Conservation (phyloP, 2,113 vertebrate species). For the Typhlomys cinereus region DNA sequence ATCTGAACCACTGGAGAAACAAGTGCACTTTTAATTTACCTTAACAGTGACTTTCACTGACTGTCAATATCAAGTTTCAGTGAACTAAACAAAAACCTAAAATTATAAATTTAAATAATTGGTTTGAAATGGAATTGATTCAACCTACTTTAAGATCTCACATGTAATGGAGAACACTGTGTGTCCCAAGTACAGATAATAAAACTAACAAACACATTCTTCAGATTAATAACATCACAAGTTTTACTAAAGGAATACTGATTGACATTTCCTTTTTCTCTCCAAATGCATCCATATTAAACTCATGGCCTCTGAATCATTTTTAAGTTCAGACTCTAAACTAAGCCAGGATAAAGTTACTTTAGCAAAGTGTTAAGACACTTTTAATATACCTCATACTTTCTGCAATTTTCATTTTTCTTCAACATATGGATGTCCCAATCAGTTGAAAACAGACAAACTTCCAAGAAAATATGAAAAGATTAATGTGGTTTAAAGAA, state of each 20-base stretch:
- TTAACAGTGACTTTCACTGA: slow-evolving; percentile 18
- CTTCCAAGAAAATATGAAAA: slow-evolving; percentile 67
- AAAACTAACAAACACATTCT: slow-evolving; percentile 12
- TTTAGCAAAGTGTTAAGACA: neutral
- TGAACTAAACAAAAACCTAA: slow-evolving; percentile 1
- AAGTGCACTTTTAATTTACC: neutral
- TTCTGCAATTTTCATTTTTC: slow-evolving; percentile 59
- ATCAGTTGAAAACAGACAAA: slow-evolving; percentile 64
- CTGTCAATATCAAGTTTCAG: neutral
- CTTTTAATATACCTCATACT: slow-evolving; percentile 54
- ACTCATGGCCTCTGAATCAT: slow-evolving; percentile 40
- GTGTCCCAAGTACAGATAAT: neutral
- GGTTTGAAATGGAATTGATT: slow-evolving; percentile 42
- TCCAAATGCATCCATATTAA: neutral
- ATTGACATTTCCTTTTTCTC: neutral
- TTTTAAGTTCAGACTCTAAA: slow-evolving; percentile 57
- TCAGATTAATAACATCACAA: slow-evolving; percentile 18
- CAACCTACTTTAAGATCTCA: neutral
- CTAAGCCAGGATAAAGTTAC: slow-evolving; percentile 41
- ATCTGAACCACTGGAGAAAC: no score
- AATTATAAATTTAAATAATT: slow-evolving; percentile 57
- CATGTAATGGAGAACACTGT: neutral
- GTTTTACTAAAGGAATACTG: slow-evolving; percentile 42
- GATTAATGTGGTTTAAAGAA: slow-evolving; percentile 73
- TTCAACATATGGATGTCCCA: slow-evolving; percentile 62